These are phyloP conservation scores for Temnothorax rugatulus DNA, from an alignment of 2,888 invertebrate genomes.

Conservation along the genomic window DNA sequence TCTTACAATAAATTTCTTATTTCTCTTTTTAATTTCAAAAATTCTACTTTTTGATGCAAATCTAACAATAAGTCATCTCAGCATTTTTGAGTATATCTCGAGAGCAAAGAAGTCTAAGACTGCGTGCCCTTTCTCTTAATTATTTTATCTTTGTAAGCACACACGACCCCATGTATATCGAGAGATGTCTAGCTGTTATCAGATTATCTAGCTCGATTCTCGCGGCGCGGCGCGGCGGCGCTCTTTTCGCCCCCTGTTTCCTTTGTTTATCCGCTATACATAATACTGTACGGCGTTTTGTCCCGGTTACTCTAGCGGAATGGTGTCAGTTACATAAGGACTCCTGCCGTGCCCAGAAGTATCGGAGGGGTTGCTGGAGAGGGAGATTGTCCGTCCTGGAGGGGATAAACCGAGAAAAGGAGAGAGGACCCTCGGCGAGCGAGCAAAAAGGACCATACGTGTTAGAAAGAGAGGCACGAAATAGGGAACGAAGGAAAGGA, in stretches of 20 bases:
- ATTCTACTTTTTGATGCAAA: not conserved
- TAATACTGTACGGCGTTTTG: constrained; percentile 78
- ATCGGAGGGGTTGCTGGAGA: constrained; percentile 69
- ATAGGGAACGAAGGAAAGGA: constrained; percentile 45
- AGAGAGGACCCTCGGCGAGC: constrained; percentile 59
- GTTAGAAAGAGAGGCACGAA: constrained; percentile 37
- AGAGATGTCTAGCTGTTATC: constrained; percentile 38
- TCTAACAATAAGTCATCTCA: not conserved
- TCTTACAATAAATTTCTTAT: not conserved
- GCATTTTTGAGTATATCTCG: not conserved
- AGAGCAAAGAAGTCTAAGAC: not conserved
- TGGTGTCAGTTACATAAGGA: constrained; percentile 85
- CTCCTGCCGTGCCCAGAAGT: constrained; percentile 80
- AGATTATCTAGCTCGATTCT: constrained; percentile 31
- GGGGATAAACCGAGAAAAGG: constrained; percentile 68
- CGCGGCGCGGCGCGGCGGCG: not conserved
- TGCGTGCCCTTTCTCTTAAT: not conserved
- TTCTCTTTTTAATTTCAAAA: not conserved
- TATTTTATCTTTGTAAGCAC: not conserved
- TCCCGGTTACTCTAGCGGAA: constrained; percentile 83
- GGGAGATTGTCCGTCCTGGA: constrained; percentile 53
- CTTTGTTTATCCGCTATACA: constrained; percentile 68
- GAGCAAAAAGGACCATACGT: constrained; percentile 47
- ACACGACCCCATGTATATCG: not conserved
- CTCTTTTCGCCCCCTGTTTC: constrained; percentile 48